Conservation (phyloP, 2,113 vertebrate genomes). For the Paraplagusia blochii region DNA sequence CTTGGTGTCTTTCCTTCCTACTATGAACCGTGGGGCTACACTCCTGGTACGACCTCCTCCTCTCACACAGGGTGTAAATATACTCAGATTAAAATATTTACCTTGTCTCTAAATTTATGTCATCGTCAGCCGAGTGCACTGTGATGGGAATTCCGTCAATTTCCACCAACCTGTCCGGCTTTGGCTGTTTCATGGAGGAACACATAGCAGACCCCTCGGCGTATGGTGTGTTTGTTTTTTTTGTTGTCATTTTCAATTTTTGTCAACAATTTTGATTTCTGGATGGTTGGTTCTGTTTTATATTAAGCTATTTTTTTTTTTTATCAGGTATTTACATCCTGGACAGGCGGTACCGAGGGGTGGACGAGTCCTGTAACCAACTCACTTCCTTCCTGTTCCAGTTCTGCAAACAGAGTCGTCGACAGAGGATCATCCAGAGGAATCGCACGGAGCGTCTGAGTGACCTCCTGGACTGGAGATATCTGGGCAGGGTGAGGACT, state of each 20-base stretch:
- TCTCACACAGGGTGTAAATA: not conserved
- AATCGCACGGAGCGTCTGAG: constrained; percentile 92
- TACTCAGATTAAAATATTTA: constrained; percentile 6
- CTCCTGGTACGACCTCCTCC: constrained; percentile 78
- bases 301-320: not conserved
- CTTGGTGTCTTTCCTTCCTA: constrained; percentile 92
- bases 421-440: constrained; percentile 91
- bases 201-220: constrained; percentile 90
- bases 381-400: constrained; percentile 92
- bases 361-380: constrained; percentile 94
- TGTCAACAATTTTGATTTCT: not conserved
- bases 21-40: constrained; percentile 95
- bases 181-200: constrained; percentile 94
- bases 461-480: constrained; percentile 92
- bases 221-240: constrained; percentile 75
- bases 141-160: constrained; percentile 93
- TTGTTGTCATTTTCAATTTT: not conserved
- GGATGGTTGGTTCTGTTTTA: not conserved
- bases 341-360: constrained; percentile 83
- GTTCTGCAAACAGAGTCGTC: constrained; percentile 91
- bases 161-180: constrained; percentile 92
- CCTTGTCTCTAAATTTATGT: not conserved
- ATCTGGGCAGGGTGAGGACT: constrained; percentile 84
- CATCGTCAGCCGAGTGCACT: constrained; percentile 84
- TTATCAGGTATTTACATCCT: constrained; percentile 92